These are phyloP conservation scores for Psephotus haematonotus DNA, from an alignment of 2,113 vertebrate species.

Conservation along the genomic window DNA sequence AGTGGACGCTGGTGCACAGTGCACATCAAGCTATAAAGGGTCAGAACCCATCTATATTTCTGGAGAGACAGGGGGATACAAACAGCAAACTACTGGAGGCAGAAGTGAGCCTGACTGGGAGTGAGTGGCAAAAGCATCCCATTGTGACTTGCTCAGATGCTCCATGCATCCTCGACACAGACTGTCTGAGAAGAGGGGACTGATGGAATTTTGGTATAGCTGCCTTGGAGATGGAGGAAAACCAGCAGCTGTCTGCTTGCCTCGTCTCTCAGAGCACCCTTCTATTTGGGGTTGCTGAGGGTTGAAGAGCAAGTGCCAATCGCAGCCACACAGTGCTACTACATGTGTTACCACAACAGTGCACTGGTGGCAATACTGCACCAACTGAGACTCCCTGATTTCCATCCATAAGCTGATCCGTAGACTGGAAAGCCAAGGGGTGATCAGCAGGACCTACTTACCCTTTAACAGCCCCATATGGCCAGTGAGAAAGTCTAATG, in stretches of 20 bases:
- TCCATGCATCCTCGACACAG: not conserved
- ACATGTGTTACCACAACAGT: no score
- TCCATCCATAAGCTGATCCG: not conserved
- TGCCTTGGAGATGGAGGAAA: not conserved
- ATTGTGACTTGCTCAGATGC: not conserved
- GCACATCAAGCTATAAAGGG: not conserved
- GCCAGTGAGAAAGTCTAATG: not conserved
- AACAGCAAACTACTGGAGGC: not conserved
- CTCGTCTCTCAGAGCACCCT: not conserved
- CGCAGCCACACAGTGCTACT: not conserved
- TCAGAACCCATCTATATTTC: not conserved
- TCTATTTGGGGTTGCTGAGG: not conserved
- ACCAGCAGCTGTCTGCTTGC: not conserved
- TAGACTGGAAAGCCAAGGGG: not conserved
- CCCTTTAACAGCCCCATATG: not conserved
- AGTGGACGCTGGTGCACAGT: not conserved
- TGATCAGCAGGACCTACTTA: not conserved
- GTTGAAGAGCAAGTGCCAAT: not conserved
- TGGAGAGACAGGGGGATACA: not conserved
- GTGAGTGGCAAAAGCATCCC: not conserved
- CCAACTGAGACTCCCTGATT: not conserved
- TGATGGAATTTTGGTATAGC: not conserved
- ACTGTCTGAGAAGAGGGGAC: not conserved
- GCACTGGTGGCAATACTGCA: not conserved
- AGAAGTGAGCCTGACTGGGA: not conserved